A percentile compares a stretch with the other conserved stretches of the same genome.
phyloP scores from a whole-genome alignment of 2,113 vertebrate genomes.

The Sinocyclocheilus anshuiensis region DNA sequence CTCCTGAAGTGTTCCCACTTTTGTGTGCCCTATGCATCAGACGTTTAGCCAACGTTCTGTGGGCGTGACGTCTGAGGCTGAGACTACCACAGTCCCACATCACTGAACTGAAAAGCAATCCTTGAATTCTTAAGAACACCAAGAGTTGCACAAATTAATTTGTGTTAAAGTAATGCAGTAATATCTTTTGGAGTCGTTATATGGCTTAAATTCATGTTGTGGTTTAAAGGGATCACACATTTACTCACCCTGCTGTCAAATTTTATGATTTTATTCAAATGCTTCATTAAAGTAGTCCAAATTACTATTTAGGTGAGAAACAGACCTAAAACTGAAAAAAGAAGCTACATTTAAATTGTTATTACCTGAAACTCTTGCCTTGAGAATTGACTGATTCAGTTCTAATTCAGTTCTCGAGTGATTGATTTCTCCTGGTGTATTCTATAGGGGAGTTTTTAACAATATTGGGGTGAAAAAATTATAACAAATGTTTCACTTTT shows the following conservation, averaged over 20 bases:
- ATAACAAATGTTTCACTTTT: neutral
- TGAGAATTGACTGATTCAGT: neutral
- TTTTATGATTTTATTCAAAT: neutral
- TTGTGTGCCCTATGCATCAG: too few relatives aligned
- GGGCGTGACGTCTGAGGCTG: too few relatives aligned
- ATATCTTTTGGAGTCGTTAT: neutral
- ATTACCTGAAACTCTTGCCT: neutral
- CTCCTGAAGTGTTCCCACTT: too few relatives aligned
- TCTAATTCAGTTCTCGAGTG: neutral
- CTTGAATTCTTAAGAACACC: neutral
- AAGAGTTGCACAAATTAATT: neutral
- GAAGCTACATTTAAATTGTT: neutral
- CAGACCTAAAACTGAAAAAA: neutral
- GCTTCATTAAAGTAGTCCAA: neutral
- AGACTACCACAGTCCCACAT: neutral
- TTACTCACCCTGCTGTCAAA: neutral
- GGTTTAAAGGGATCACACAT: neutral
- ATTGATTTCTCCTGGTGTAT: neutral
- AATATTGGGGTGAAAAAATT: neutral
- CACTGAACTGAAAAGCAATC: conserved; percentile 20
- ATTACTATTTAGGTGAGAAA: neutral
- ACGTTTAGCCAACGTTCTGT: too few relatives aligned
- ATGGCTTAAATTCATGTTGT: neutral
- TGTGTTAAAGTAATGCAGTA: neutral
- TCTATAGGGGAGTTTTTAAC: neutral